These are phyloP conservation scores for Caloenas nicobarica DNA, from an alignment of 2,113 vertebrate species.

Conservation along the genomic window DNA sequence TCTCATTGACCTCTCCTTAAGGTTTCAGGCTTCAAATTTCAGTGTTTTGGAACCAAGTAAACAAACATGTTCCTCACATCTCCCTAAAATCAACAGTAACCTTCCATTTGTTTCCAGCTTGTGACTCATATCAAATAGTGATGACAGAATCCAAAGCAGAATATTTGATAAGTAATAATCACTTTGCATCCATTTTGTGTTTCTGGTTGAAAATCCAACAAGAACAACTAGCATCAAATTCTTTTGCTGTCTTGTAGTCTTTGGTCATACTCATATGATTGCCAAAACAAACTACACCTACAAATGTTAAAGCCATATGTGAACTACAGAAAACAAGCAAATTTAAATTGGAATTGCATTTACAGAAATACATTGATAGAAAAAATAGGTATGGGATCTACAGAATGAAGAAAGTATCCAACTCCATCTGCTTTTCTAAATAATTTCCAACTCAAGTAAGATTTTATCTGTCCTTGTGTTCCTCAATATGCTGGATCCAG, in stretches of 20 bases:
- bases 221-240: not conserved
- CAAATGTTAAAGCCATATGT: not conserved
- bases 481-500: not conserved
- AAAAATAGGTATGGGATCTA: not conserved
- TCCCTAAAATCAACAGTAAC: slow-evolving; percentile 3
- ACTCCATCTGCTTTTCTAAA: not conserved
- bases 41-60: not conserved
- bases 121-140: not conserved
- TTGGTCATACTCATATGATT: not conserved
- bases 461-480: not conserved
- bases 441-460: not conserved
- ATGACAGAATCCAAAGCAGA: slow-evolving; percentile 26
- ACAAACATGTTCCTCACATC: not conserved
- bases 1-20: not conserved
- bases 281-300: not conserved
- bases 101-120: slow-evolving; percentile 7
- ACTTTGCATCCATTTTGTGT: not conserved
- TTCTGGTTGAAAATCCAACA: slow-evolving; percentile 18
- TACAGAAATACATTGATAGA: not conserved
- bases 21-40: not conserved
- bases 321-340: not conserved
- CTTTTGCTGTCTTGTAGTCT: not conserved
- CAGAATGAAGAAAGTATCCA: not conserved
- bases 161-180: not conserved
- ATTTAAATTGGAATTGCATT: not conserved